Conservation (phyloP, 1,140 invertebrate genomes). For the Goniozus legneri region DNA sequence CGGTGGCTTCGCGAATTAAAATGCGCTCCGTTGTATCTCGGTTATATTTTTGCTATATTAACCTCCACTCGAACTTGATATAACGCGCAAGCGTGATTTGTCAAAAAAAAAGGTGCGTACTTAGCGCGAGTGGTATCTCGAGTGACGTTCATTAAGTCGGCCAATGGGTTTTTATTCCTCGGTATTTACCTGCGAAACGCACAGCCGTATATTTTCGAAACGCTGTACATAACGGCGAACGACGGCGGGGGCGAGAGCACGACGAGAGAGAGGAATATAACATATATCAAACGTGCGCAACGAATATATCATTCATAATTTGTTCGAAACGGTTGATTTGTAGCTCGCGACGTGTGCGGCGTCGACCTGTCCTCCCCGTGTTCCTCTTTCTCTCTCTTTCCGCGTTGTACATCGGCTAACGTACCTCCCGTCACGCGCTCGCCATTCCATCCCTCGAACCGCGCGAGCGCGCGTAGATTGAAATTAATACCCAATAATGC, state of each 20-base stretch:
- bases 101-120: no score
- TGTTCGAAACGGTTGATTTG: conserved; percentile 54
- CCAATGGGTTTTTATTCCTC: no score
- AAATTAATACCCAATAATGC: conserved; percentile 55
- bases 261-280: conserved; percentile 29
- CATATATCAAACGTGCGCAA: conserved; percentile 50
- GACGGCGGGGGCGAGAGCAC: conserved; percentile 2
- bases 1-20: no score
- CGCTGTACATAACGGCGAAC: conserved; percentile 15
- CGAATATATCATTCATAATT: conserved; percentile 57
- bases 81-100: no score
- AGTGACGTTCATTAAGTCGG: no score
- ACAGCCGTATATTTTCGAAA: conserved; percentile 30
- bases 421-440: conserved; percentile 31
- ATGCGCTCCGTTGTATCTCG: no score
- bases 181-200: no score
- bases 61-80: no score
- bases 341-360: conserved; percentile 47
- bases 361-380: conserved; percentile 37
- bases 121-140: no score
- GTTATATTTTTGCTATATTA: no score
- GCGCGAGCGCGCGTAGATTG: conserved; percentile 49
- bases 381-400: conserved; percentile 14
- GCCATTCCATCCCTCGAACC: conserved; percentile 33
- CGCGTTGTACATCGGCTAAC: no score